Evolutionary conservation across 1,140 invertebrate species (phyloP), one percentile per base, ranked within the genome.

Genomic region (Choristoneura fumiferana): DNA sequence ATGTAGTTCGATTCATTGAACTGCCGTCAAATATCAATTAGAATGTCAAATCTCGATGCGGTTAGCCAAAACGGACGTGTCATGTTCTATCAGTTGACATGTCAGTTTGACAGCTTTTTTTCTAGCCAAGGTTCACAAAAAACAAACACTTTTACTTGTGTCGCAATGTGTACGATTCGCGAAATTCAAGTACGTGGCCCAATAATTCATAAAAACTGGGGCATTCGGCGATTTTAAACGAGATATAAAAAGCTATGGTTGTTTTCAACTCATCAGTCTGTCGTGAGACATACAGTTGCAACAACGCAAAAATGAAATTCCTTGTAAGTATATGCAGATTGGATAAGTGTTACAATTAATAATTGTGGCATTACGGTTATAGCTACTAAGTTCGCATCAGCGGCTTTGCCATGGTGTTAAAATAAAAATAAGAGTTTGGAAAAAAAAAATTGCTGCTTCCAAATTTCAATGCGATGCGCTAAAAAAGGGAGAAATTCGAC

Each of bases 311-410:
- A 49, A 49, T 49, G 43, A n/a, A 49, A 29, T 13, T 49, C 5
- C 12, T 49, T 5, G 43, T 49, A 73, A 68, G 58, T 76, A 55
- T n/a, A n/a, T 29, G 22, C 22, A 29, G 6, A n/a, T n/a, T 29
- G 22, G 6, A 29, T 6, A 3, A 29, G 2, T 29, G 22, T 3
- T 29, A 29, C 2, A 29, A 29, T n/a, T n/a, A n/a, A n/a, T n/a
- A n/a, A n/a, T n/a, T n/a, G n/a, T n/a, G n/a, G n/a, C n/a, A n/a
- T n/a, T n/a, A n/a, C n/a, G n/a, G n/a, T n/a, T n/a, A n/a, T n/a
- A n/a, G n/a, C n/a, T n/a, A n/a, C n/a, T n/a, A n/a, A n/a, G n/a
- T n/a, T n/a, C n/a, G n/a, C n/a, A n/a, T n/a, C n/a, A n/a, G n/a
- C n/a, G n/a, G n/a, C n/a, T n/a, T n/a, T n/a, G n/a, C n/a, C n/a